Base-by-base conservation (phyloP, 2,888 invertebrate genomes). In the Trichogramma dendrolimi region DNA sequence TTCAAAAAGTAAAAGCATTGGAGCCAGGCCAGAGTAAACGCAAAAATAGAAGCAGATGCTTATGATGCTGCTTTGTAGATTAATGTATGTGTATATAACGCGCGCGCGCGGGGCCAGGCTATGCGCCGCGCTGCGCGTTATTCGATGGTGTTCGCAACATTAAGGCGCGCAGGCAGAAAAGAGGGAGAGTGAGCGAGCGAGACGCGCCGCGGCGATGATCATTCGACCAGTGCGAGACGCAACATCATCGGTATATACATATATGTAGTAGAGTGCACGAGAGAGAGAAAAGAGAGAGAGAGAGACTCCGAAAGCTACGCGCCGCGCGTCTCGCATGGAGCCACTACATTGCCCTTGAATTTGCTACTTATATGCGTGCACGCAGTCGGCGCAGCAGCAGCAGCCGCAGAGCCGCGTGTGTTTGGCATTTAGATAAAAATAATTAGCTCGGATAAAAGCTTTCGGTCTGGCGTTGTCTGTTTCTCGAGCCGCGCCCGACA, bases 11-110 rank as follows among this genome's bases (percentile, higher is more conserved):
- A 72, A 75, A 70, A 75, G 73, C 72, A 75, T 77, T 78, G 78
- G 78, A 77, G 73, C 71, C 71, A 72, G 72, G 78, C 78, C 78
- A 79, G 72, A 5, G 60, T 27, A 27, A 27, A 10, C 71, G 76
- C 76, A 76, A 78, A 78, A 79, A 79, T 79, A 79, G 78, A 78
- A 78, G 77, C 78, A 79, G 77, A 78, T 79, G 78, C 77, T 77
- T 75, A 75, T 75, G 73, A 54, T 55, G 60, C 43, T 53, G 60
- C 53, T 44, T 51, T 56, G 43, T 27, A 27, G 27, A 27, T 27
- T 27, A 27, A 27, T 27, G 27, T 27, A 27, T 27, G 38, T 61
- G 38, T 8, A 8, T 39, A 14, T 11, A 39, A n/a, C 49, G n/a
- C 52, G 14, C 50, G 47, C 14, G 27, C 49, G 38, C 27, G 58